Evolutionary conservation across 2,888 invertebrate species (phyloP).

Genomic region (Melinaea menophilus): DNA sequence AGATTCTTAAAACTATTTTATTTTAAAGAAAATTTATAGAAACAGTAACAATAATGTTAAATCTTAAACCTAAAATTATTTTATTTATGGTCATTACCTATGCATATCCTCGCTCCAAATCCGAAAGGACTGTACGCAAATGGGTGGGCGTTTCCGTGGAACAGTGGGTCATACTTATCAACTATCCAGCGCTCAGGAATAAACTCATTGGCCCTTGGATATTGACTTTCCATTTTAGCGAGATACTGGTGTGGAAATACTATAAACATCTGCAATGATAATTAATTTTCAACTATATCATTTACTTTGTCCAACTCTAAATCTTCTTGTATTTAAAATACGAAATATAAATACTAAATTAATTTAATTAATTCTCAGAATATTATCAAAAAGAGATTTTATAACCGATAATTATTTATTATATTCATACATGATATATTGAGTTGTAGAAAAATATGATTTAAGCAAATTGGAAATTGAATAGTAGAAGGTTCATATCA

Average conservation of each 20-base stretch:
- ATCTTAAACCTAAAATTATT: neutral
- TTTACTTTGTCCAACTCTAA: too few species aligned
- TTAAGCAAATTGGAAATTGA: too few species aligned
- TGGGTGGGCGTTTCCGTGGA: conserved; percentile 74
- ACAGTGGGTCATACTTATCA: conserved; percentile 53
- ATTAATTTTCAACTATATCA: neutral
- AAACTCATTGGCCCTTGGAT: conserved; percentile 79
- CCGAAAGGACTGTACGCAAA: conserved; percentile 82
- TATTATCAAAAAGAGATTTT: too few species aligned
- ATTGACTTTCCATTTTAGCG: conserved; percentile 80
- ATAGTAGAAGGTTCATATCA: too few species aligned
- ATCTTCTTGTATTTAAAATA: too few species aligned
- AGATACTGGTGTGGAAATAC: conserved; percentile 76
- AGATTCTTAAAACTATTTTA: too few species aligned
- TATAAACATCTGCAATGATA: conserved; percentile 27
- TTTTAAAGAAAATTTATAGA: too few species aligned
- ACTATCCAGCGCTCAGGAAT: conserved; percentile 86
- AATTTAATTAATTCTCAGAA: too few species aligned
- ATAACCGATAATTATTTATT: too few species aligned
- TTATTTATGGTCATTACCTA: conserved; percentile 67
- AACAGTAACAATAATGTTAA: neutral
- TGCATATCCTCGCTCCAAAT: conserved; percentile 81
- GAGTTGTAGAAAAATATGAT: too few species aligned
- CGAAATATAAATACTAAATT: too few species aligned
- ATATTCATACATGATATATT: too few species aligned